Base-by-base conservation (phyloP, 2,113 vertebrate genomes). In the Anguilla japonica region DNA sequence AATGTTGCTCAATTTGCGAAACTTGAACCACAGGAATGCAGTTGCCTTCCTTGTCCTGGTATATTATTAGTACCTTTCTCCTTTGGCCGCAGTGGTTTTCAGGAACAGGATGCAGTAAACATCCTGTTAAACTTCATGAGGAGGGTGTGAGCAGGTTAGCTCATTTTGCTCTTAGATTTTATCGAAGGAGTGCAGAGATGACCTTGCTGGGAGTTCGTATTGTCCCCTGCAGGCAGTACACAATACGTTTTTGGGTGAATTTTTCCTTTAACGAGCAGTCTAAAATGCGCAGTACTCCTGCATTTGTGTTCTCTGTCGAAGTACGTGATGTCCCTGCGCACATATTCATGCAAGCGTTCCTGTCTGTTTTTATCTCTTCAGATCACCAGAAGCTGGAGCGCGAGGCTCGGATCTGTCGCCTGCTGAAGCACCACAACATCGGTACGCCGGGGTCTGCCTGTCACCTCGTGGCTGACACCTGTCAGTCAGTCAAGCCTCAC, bases 331-430 rank as follows among this genome's bases (percentile, higher is more conserved):
- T 34, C 79, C 78, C 85, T 87, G 3, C 87, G 18, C 43, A 71
- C 22, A 2, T 87, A 26, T 8, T 41, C 26, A 22, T 82, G 39
- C 0, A 1, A 29, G 16, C 2, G 26, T 46, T 1, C 41, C 1
- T 83, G 50, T 87, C 78, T 87, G 41, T 89, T 60, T 87, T 29
- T 63, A 43, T 87, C 40, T 34, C n/a, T 91, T 87, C 91, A 98
- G 97, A 98, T 96, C 97, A 98, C 90, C 97, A 98, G 96, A 98
- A 98, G 93, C 88, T 98, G 94, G 97, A 98, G 95, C 95, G 97
- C 88, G 97, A 98, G 95, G 97, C 97, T 89, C 95, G 97, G 91
- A 98, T 98, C 92, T 98, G 97, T 92, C 97, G 97, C 82, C 96
- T 98, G 89, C 93, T 98, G 90, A 98, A 98, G 92, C 97, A 98